Percentiles rank a stretch among this genome's conserved stretches.
Evolutionary conservation across 2,888 invertebrate genomes (phyloP).

Genomic region (Bellardia pandia): DNA sequence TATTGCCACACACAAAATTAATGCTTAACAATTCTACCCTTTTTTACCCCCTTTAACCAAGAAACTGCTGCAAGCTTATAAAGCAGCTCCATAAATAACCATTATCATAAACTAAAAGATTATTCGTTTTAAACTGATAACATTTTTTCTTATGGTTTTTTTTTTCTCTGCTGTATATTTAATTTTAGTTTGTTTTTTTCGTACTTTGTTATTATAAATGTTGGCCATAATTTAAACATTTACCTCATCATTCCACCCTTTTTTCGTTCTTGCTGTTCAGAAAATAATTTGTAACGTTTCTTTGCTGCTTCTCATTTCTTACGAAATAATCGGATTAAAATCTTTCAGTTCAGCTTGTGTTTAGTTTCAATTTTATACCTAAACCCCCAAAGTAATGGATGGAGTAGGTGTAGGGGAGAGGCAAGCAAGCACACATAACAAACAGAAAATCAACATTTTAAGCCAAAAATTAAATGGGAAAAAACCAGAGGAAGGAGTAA

Average conservation of each 20-base stretch:
- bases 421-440: not conserved
- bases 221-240: conserved; percentile 52
- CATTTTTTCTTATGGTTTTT: not conserved
- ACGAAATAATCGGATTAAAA: conserved; percentile 72
- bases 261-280: conserved; percentile 28
- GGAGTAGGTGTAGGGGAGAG: too few relatives aligned
- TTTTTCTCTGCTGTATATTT: conserved; percentile 6
- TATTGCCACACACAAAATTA: conserved; percentile 30
- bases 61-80: not conserved
- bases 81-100: conserved; percentile 59
- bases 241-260: conserved; percentile 53
- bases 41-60: not conserved
- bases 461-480: conserved; percentile 11
- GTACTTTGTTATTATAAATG: conserved; percentile 25
- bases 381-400: not conserved
- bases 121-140: conserved; percentile 58
- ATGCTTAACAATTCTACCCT: conserved; percentile 13
- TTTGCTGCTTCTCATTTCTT: conserved; percentile 51
- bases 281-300: conserved; percentile 50
- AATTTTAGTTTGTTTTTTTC: conserved; percentile 6
- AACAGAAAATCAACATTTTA: not conserved
- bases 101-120: conserved; percentile 70
- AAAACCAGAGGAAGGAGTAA: not conserved
- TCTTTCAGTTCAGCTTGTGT: conserved; percentile 47
- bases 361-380: conserved; percentile 39